phyloP scores from a whole-genome alignment of 2,113 vertebrate species.

The Taxidea taxus region DNA sequence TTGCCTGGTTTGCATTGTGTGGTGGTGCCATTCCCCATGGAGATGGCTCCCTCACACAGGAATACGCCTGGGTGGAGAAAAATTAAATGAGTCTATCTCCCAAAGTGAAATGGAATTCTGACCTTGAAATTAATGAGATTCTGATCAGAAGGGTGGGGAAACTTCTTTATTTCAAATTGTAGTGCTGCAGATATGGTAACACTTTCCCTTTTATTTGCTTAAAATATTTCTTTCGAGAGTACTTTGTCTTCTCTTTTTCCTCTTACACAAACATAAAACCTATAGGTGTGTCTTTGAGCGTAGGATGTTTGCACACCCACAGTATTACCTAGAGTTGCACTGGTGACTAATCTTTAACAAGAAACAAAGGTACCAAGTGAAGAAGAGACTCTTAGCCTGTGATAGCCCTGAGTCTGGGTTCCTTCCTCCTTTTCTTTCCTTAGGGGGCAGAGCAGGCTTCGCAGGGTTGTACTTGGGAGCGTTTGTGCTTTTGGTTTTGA shows the following conservation, averaged over 20 bases:
- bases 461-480: neutral
- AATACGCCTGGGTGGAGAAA: constrained; percentile 80
- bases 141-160: constrained; percentile 75
- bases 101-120: constrained; percentile 79
- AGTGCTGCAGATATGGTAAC: constrained; percentile 34
- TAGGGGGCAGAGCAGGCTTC: neutral
- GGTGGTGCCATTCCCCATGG: constrained; percentile 68
- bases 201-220: constrained; percentile 54
- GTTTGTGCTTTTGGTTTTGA: constrained; percentile 59
- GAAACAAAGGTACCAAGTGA: constrained; percentile 57
- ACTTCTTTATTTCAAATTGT: constrained; percentile 69
- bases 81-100: constrained; percentile 80
- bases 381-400: neutral
- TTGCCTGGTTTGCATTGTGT: constrained; percentile 71
- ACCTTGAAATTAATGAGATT: constrained; percentile 79
- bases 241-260: constrained; percentile 24
- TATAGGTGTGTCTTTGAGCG: neutral
- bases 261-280: neutral
- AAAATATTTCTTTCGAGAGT: constrained; percentile 38
- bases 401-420: neutral
- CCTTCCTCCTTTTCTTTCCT: neutral
- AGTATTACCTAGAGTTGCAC: constrained; percentile 16
- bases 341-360: constrained; percentile 27
- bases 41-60: constrained; percentile 75
- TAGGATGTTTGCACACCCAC: neutral